phyloP scores from a whole-genome alignment of 2,113 vertebrate species.

The Phaetusa simplex region DNA sequence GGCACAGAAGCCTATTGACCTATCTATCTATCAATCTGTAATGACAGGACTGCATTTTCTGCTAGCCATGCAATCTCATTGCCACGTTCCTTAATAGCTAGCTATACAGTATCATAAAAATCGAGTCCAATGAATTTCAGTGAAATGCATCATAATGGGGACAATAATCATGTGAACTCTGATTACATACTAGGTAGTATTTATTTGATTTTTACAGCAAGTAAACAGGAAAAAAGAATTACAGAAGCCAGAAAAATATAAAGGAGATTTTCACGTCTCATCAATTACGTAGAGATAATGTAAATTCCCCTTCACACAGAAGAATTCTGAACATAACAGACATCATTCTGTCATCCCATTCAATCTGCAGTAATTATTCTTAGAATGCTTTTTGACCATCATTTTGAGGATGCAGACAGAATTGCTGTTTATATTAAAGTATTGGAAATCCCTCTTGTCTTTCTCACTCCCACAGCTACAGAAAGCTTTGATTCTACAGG shows the following conservation, averaged over 20 bases:
- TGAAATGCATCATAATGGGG: not conserved
- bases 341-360: not conserved
- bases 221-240: not conserved
- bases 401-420: not conserved
- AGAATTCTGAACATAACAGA: not conserved
- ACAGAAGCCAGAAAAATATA: not conserved
- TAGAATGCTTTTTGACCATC: not conserved
- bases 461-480: not conserved
- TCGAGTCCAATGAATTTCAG: not conserved
- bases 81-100: not conserved
- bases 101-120: not conserved
- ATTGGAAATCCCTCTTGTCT: not conserved
- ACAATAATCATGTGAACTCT: not conserved
- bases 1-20: not conserved
- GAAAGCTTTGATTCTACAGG: not conserved
- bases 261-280: not conserved
- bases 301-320: not conserved
- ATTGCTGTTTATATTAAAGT: not conserved
- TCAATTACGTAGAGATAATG: not conserved
- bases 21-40: not conserved
- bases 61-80: conserved; percentile 11
- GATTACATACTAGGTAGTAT: not conserved
- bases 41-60: not conserved
- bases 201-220: conserved; percentile 20
- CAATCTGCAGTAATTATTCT: not conserved